Base-by-base conservation (phyloP, 37 sponge, comb jelly and placozoan species). In the Aphrocallistes beatrix region DNA sequence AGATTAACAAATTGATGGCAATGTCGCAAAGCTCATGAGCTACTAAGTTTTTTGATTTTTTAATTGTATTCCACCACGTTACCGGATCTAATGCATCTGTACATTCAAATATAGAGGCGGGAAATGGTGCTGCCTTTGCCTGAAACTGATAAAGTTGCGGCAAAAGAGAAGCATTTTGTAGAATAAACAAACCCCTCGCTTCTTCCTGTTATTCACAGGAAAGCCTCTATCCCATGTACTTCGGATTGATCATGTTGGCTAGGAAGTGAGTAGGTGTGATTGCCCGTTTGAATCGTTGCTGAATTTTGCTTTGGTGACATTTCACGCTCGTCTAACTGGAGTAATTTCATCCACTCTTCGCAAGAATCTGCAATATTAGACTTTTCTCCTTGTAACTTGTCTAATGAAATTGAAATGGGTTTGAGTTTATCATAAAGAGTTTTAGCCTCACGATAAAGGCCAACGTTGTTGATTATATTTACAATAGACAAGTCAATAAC, bases 361-460 rank as follows among this genome's bases (percentile, higher is more conserved):
- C 49, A 47, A 47, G 49, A 47, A 47, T 47, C 49, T 47, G 49
- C 17, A 47, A 47, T 17, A 17, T 47, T 47, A 47, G 49, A 47
- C 49, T 47, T 47, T 47, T 47, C 49, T 17, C 49, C 49, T 47
- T 47, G 49, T 47, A 47, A 47, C 49, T 47, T 60, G 75, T 60
- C 75, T 30, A 60, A 60, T 25, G 75, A 60, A 25, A 60, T 60
- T 60, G 75, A 60, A 60, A 60, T 60, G 28, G 75, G 75, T 60
- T 60, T 60, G 21, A 60, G 75, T 60, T 60, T 19, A 30, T 60
- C 34, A 60, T 60, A 60, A 21, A 60, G 8, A 28, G 3, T 60
- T 60, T 60, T 21, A 60, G 75, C 75, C 75, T 60, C 75, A 28
- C 75, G 75, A 60, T 60, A 60, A n/a, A n/a, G n/a, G n/a, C n/a